These are phyloP conservation scores for Lordiphosa collinella DNA, from an alignment of 1,140 invertebrate species.

Conservation along the genomic window DNA sequence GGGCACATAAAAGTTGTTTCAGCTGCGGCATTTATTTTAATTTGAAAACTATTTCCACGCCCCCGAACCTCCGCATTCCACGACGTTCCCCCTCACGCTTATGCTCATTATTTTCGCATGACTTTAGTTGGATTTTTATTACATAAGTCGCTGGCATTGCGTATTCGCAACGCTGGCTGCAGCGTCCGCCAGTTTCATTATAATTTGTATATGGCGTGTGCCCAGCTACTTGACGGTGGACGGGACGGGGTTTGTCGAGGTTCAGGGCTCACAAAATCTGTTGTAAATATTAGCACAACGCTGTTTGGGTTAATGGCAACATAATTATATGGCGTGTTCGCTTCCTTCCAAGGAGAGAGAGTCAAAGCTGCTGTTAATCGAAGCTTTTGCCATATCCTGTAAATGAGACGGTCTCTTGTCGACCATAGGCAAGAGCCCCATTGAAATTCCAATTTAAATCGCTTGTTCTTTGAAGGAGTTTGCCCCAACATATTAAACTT, in stretches of 20 bases:
- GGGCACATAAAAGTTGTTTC: conserved; percentile 70
- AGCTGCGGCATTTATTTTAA: conserved; percentile 76
- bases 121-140: conserved; percentile 73
- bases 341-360: neutral
- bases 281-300: conserved; percentile 56
- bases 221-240: conserved; percentile 5
- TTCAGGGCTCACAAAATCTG: conserved; percentile 36
- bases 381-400: conserved; percentile 30
- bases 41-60: conserved; percentile 73
- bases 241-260: no score
- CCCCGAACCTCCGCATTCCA: conserved; percentile 3
- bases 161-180: conserved; percentile 57
- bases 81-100: conserved; percentile 24
- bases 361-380: conserved; percentile 1
- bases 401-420: conserved; percentile 13
- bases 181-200: conserved; percentile 40
- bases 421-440: no score
- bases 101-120: conserved; percentile 72
- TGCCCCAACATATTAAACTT: no score
- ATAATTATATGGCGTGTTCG: conserved; percentile 54
- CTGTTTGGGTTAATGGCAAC: conserved; percentile 51
- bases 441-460: no score
- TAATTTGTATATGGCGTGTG: conserved; percentile 71
- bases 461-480: no score
- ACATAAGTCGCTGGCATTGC: conserved; percentile 54